Evolutionary conservation across 1,140 invertebrate species (phyloP).

Genomic region (Drosophila hydei): DNA sequence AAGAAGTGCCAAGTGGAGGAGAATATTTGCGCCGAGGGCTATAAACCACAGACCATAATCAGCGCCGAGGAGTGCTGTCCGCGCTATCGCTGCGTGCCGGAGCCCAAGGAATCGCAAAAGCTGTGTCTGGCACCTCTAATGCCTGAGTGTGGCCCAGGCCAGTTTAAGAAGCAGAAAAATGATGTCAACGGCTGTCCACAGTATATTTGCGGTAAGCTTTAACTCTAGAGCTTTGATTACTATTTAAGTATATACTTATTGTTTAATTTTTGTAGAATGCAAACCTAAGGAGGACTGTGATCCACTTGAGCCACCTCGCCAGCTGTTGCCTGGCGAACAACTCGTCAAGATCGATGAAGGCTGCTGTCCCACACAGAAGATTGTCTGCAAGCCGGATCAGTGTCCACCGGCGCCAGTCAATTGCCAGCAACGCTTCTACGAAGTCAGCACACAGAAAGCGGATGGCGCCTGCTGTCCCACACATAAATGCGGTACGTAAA

Average conservation of each 20-base stretch:
- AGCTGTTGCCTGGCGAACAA: conserved; percentile 87
- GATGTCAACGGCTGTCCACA: conserved; percentile 87
- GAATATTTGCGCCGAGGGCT: conserved; percentile 86
- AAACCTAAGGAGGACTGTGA: conserved; percentile 88
- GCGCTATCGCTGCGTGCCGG: conserved; percentile 87
- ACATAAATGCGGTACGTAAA: conserved; percentile 87
- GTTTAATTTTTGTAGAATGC: conserved; percentile 85
- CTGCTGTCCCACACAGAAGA: conserved; percentile 88
- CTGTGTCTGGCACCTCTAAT: conserved; percentile 87
- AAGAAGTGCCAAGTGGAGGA: conserved; percentile 86
- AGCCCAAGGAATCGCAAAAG: conserved; percentile 83
- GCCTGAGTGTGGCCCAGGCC: conserved; percentile 88
- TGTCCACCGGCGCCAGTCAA: conserved; percentile 86
- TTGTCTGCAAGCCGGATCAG: conserved; percentile 86
- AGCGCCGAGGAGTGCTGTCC: conserved; percentile 88
- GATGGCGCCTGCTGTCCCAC: conserved; percentile 87
- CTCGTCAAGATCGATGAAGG: conserved; percentile 86
- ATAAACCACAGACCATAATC: conserved; percentile 85
- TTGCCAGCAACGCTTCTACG: conserved; percentile 86
- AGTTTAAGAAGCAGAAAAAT: conserved; percentile 87
- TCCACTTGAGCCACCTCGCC: conserved; percentile 82
- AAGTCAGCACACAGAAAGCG: conserved; percentile 83
- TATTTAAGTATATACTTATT: neutral
- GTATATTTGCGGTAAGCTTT: conserved; percentile 87
- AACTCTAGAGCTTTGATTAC: neutral